Base-by-base conservation (phyloP, 2,888 invertebrate species). In the Drosophila birchii region DNA sequence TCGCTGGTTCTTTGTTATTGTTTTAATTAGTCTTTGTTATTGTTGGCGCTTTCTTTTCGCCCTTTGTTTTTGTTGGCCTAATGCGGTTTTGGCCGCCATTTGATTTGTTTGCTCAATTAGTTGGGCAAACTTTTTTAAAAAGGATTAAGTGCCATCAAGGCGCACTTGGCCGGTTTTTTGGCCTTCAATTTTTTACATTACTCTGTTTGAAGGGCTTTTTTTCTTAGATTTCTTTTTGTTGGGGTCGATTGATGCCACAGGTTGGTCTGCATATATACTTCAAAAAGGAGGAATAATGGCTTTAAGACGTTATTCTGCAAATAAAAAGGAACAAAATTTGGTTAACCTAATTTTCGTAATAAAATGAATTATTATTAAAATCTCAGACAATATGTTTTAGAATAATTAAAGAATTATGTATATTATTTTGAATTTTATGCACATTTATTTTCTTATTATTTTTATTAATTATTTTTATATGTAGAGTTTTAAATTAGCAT, bases 81-180 rank as follows among this genome's bases (percentile, higher is more conserved):
- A 56, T 61, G 68, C 45, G 53, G 66, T 67, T 67, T 66, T 45
- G 53, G 45, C 45, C 20, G 45, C 54, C 53, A 67, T 67, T 67
- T 70, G 72, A 70, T 70, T 70, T 70, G 70, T 70, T 39, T 55
- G 72, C 59, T 55, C 60, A 70, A 70, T 70, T 70, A 70, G 70
- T 72, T 71, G 47, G 29, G 59, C 44, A 47, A 43, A 70, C 72
- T 54, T 69, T 70, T 70, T 70, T 47, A 43, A 70, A 70, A 70
- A 41, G 70, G 70, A 70, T 70, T 72, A 70, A 47, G 54, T 71
- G 72, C 39, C 36, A 12, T 43, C 61, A 64, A 36, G 55, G 32
- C 34, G 11, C 47, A 18, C n/a, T 18, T 16, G 26, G 5, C 5
- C 18, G 11, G 26, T n/a, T 12, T 20, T 53, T 44, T 39, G 34